phyloP scores from a whole-genome alignment of 2,888 invertebrate genomes.

The Pyrrhosoma nymphula region DNA sequence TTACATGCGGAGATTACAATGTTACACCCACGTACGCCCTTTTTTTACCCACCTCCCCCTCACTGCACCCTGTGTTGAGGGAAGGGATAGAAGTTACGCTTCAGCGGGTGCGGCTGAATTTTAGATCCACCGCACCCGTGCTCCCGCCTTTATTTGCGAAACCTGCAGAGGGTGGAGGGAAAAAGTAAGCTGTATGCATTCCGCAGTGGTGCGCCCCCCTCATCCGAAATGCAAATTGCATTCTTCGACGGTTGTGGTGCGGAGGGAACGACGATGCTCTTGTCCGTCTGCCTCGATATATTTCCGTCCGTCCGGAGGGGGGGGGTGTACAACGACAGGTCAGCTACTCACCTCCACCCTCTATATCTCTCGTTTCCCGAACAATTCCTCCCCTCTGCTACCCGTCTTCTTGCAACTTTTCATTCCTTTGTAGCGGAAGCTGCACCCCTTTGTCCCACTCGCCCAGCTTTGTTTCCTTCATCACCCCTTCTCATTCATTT shows the following conservation, averaged over 20 bases:
- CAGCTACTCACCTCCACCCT: too few species aligned
- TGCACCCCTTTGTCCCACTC: background rate
- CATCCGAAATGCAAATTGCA: slow-evolving; percentile 8
- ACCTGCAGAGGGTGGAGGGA: background rate
- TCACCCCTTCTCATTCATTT: too few species aligned
- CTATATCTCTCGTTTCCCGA: background rate
- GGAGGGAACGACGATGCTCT: too few species aligned
- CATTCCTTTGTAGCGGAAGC: background rate
- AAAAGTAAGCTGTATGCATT: background rate
- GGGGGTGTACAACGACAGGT: background rate
- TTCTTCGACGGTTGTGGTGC: background rate
- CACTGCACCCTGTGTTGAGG: too few species aligned
- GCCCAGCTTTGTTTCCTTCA: too few species aligned
- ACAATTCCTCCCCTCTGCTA: background rate
- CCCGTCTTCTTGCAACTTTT: background rate
- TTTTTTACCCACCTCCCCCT: too few species aligned
- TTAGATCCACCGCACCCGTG: background rate
- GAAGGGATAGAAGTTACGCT: too few species aligned
- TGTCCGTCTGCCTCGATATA: background rate
- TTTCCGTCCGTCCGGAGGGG: background rate
- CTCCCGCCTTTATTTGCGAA: background rate
- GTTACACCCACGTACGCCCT: too few species aligned
- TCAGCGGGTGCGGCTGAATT: background rate
- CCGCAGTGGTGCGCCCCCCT: background rate
- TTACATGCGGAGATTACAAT: too few species aligned